Evolutionary conservation across 2,113 vertebrate species (phyloP).

Genomic region (Orycteropus afer): DNA sequence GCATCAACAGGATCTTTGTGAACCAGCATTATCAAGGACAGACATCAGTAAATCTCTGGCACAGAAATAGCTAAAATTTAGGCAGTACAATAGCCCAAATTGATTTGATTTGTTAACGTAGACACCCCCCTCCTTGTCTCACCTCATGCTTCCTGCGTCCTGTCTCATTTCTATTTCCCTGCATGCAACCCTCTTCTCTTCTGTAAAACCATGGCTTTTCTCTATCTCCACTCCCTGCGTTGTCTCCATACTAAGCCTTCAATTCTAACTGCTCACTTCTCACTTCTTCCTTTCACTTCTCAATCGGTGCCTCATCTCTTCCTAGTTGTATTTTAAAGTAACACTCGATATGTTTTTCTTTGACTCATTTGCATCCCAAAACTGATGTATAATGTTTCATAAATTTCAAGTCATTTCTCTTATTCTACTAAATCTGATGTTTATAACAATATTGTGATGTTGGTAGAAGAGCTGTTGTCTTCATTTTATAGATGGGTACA

Average conservation of each 20-base stretch:
- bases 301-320: background rate
- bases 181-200: background rate
- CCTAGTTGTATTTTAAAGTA: background rate
- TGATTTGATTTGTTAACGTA: conserved; percentile 24
- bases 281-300: background rate
- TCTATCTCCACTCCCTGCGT: background rate
- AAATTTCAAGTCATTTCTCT: background rate
- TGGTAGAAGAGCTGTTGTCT: background rate
- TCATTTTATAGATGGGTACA: background rate
- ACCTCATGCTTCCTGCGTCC: background rate
- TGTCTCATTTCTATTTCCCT: background rate
- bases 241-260: background rate
- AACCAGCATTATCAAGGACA: conserved; percentile 48
- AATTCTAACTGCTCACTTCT: background rate
- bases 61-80: background rate
- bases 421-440: background rate
- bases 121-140: conserved; percentile 9
- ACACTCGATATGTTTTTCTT: background rate
- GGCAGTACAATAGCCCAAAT: background rate
- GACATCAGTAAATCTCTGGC: conserved; percentile 32
- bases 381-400: background rate
- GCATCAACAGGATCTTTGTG: background rate
- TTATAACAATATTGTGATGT: background rate
- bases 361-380: background rate
- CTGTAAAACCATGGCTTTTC: background rate